Evolutionary conservation across 30 jellyfish, hydroid and myxozoan genomes (phyloP).

Genomic region (Catostylus mosaicus): DNA sequence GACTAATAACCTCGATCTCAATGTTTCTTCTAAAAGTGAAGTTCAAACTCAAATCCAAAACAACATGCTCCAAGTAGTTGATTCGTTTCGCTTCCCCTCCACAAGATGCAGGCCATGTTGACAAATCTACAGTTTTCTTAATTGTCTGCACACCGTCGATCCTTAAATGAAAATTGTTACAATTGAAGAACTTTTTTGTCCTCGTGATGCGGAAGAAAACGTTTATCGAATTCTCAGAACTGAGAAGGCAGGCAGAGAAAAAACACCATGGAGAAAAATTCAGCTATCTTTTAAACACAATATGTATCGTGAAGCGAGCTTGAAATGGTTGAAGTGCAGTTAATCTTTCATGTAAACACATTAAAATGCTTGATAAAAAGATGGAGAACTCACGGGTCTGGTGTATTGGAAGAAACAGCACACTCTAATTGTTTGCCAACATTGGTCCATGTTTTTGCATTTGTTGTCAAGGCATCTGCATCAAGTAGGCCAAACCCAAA

Average conservation of each 20-base stretch:
- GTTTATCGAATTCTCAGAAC: too few species aligned
- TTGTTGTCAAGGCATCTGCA: constrained; percentile 64
- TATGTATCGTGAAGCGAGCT: too few species aligned
- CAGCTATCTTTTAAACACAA: too few species aligned
- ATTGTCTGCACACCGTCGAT: constrained; percentile 11
- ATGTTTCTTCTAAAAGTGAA: constrained; percentile 9
- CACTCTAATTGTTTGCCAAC: constrained; percentile 44
- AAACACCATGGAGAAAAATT: too few species aligned
- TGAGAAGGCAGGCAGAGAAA: too few species aligned
- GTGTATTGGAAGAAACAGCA: not conserved
- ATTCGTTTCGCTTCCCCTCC: constrained; percentile 27
- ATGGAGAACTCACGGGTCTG: not conserved
- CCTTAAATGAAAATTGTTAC: too few species aligned
- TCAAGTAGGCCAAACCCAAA: constrained; percentile 77
- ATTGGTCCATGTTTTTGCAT: constrained; percentile 64
- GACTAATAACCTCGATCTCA: constrained; percentile 13
- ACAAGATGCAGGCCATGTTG: constrained; percentile 23
- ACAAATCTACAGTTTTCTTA: not conserved
- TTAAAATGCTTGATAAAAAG: too few species aligned
- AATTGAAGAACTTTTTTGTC: too few species aligned
- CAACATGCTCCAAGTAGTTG: constrained; percentile 42
- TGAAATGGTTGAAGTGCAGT: too few species aligned
- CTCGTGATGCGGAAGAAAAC: too few species aligned
- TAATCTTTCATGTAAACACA: too few species aligned
- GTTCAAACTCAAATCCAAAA: not conserved